These are phyloP conservation scores for Catocala fraxini DNA, from an alignment of 2,888 invertebrate genomes.

Conservation along the genomic window DNA sequence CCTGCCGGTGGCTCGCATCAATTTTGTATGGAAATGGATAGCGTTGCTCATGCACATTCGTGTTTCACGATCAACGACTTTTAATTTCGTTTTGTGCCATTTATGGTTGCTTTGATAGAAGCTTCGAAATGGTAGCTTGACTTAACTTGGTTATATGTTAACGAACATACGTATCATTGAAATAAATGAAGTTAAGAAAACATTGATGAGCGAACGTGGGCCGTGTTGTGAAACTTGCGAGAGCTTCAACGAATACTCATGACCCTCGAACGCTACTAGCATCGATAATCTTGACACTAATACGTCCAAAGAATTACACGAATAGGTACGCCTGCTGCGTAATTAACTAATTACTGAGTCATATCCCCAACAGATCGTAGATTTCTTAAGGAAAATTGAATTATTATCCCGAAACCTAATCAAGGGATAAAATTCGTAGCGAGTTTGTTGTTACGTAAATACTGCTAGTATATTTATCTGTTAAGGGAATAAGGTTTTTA, in stretches of 20 bases:
- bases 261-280: conserved; percentile 67
- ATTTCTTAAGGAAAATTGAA: conserved; percentile 31
- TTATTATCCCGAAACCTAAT: conserved; percentile 29
- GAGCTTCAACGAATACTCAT: conserved; percentile 66
- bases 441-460: conserved; percentile 22
- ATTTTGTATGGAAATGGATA: conserved; percentile 72
- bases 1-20: conserved; percentile 64
- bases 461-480: conserved; percentile 29
- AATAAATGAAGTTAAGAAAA: conserved; percentile 44
- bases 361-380: conserved; percentile 31
- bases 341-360: conserved; percentile 50
- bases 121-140: too few relatives aligned
- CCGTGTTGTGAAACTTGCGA: conserved; percentile 65
- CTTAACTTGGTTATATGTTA: not conserved
- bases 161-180: conserved; percentile 24
- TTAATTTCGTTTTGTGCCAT: conserved; percentile 11
- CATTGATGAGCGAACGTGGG: conserved; percentile 63
- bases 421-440: conserved; percentile 21
- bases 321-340: conserved; percentile 41
- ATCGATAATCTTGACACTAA: conserved; percentile 71
- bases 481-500: conserved; percentile 39
- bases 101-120: not conserved
- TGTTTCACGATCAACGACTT: conserved; percentile 34
- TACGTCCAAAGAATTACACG: conserved; percentile 53
- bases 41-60: conserved; percentile 56